Percentiles rank a stretch among this genome's conserved stretches.
phyloP scores from a whole-genome alignment of 2,888 invertebrate species.

The Diaperis boleti region DNA sequence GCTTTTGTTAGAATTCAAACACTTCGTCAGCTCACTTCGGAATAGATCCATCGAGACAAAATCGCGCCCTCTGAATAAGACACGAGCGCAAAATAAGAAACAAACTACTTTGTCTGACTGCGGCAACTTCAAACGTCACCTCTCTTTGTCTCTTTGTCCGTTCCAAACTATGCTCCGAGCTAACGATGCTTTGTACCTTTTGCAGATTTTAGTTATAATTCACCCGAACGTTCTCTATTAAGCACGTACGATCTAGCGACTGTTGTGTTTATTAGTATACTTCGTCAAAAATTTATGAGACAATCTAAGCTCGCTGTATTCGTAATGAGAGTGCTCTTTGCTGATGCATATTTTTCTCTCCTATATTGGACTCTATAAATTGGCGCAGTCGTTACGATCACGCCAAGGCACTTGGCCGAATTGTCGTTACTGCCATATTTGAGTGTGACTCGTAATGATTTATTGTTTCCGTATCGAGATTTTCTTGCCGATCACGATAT shows the following conservation, averaged over 20 bases:
- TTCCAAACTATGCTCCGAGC: too few species aligned
- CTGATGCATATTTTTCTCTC: neutral
- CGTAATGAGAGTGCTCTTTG: neutral
- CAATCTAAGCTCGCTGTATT: slow-evolving; percentile 5
- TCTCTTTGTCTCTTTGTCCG: too few species aligned
- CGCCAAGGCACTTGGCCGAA: slow-evolving; percentile 6
- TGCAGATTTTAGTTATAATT: slow-evolving; percentile 9
- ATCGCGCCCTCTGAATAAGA: too few species aligned
- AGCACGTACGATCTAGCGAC: neutral
- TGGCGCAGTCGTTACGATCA: slow-evolving; percentile 4
- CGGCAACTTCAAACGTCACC: too few species aligned
- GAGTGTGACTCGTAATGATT: slow-evolving; percentile 11
- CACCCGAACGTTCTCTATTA: neutral
- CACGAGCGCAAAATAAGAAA: too few species aligned
- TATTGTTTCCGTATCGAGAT: slow-evolving; percentile 13
- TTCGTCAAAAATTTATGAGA: slow-evolving; percentile 7
- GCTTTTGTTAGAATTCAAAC: too few species aligned
- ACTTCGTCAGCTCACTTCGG: too few species aligned
- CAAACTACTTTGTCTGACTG: too few species aligned
- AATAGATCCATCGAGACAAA: too few species aligned
- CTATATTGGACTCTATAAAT: neutral
- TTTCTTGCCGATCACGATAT: slow-evolving; percentile 19
- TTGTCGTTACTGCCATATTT: slow-evolving; percentile 1
- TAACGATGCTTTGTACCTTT: slow-evolving; percentile 11
- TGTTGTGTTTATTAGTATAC: neutral